Evolutionary conservation across 1,140 invertebrate genomes (phyloP).

Genomic region (Monochamus saltuarius): DNA sequence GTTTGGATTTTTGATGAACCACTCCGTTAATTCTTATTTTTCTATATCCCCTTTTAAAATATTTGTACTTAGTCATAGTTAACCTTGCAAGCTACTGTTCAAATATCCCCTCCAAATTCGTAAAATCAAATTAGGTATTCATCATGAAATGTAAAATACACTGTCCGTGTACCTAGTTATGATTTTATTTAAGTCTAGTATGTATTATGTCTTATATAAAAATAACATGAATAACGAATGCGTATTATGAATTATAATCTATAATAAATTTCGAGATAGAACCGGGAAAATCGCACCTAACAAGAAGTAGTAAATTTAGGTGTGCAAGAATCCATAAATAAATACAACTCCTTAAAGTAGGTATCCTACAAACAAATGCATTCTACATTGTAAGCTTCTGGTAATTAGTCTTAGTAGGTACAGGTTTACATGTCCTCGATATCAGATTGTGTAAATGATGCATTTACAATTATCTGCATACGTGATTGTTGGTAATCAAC

Average conservation of each 20-base stretch:
- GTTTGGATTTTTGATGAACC: no score
- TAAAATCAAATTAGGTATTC: no score
- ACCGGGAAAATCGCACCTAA: conserved; percentile 3
- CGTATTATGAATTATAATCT: background rate
- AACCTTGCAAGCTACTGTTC: no score
- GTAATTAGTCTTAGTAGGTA: conserved; percentile 32
- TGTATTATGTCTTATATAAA: no score
- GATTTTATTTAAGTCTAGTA: no score
- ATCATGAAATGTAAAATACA: no score
- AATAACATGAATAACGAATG: no score
- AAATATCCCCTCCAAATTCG: no score
- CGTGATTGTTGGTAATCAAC: conserved; percentile 27
- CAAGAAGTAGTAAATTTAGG: conserved; percentile 14
- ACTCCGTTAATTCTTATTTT: no score
- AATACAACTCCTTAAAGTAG: conserved; percentile 11
- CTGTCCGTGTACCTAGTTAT: no score
- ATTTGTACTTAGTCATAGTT: no score
- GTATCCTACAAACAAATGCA: conserved; percentile 14
- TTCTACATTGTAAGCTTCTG: conserved; percentile 1
- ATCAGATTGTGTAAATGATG: conserved; percentile 38
- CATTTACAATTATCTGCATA: conserved; percentile 38
- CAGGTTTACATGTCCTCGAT: conserved; percentile 32
- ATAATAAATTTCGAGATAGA: conserved; percentile 12
- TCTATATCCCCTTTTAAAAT: no score
- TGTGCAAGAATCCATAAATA: conserved; percentile 3